phyloP scores from a whole-genome alignment of 2,797 vertebrate genomes.

The Ctenopoma multispine region DNA sequence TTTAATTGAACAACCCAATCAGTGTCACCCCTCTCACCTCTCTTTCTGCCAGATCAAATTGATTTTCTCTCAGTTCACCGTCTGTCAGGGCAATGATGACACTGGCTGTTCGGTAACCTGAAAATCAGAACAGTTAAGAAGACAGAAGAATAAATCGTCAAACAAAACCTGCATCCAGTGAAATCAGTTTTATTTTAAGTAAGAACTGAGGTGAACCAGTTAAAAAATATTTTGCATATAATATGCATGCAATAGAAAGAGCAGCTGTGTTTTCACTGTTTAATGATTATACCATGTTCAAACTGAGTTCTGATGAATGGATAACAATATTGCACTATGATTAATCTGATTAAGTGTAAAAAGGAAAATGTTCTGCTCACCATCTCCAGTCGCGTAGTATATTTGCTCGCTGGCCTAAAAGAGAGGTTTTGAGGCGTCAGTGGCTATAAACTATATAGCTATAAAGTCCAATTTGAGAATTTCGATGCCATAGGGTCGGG shows the following conservation, averaged over 20 bases:
- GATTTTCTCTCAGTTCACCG: conserved; percentile 94
- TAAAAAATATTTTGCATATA: conserved; percentile 6
- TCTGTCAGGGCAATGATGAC: conserved; percentile 98
- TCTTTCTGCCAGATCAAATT: conserved; percentile 94
- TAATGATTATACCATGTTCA: conserved; percentile 22
- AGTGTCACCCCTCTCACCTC: conserved; percentile 84
- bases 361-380: conserved; percentile 81
- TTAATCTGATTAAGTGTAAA: conserved; percentile 51
- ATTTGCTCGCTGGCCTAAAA: conserved; percentile 97
- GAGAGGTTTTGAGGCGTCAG: conserved; percentile 54
- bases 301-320: conserved; percentile 14
- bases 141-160: neutral
- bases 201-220: neutral
- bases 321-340: conserved; percentile 22
- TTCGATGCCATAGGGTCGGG: conserved; percentile 17
- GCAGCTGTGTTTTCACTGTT: conserved; percentile 20
- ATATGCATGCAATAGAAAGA: conserved; percentile 8
- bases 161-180: neutral
- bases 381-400: conserved; percentile 93
- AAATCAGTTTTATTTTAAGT: conserved; percentile 6
- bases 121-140: conserved; percentile 1
- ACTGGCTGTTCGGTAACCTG: conserved; percentile 95
- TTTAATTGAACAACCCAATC: neutral
- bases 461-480: conserved; percentile 25
- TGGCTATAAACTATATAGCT: conserved; percentile 28